These are phyloP conservation scores for Thymelicus lineola DNA, from an alignment of 2,888 invertebrate species.

Conservation along the genomic window DNA sequence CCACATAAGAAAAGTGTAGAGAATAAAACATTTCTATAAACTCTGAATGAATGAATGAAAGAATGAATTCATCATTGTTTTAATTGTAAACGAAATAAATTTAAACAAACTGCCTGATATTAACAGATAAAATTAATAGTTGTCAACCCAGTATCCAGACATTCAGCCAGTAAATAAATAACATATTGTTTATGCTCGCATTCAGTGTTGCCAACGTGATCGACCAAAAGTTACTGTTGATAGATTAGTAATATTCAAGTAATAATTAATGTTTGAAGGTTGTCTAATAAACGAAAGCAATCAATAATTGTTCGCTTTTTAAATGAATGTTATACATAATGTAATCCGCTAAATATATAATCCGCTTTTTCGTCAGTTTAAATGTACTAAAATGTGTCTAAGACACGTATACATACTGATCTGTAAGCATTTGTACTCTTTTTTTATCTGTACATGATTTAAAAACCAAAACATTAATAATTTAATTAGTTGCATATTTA, in stretches of 20 bases:
- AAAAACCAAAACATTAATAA: too few relatives aligned
- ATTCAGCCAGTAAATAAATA: too few relatives aligned
- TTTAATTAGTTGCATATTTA: too few relatives aligned
- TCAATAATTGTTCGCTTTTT: constrained; percentile 69
- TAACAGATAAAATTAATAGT: not conserved
- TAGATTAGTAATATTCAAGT: constrained; percentile 48
- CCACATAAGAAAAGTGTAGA: too few relatives aligned
- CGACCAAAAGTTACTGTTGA: constrained; percentile 57
- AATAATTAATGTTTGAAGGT: constrained; percentile 56
- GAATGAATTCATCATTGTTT: too few relatives aligned
- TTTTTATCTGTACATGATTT: too few relatives aligned
- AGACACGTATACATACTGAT: not conserved
- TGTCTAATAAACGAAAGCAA: constrained; percentile 70
- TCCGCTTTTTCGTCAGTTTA: constrained; percentile 74
- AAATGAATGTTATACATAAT: constrained; percentile 49
- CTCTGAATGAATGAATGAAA: too few relatives aligned
- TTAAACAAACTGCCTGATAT: not conserved
- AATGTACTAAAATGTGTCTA: constrained; percentile 48
- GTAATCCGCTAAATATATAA: too few relatives aligned
- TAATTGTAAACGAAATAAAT: too few relatives aligned
- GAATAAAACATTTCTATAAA: too few relatives aligned
- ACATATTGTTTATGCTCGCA: constrained; percentile 18
- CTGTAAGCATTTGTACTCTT: constrained; percentile 19
- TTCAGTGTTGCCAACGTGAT: constrained; percentile 60
- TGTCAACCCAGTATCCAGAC: not conserved